A percentile compares a stretch with the other conserved stretches of the same genome.
These are phyloP conservation scores for Serripes groenlandicus DNA, from an alignment of 2,888 invertebrate genomes.

Conservation along the genomic window DNA sequence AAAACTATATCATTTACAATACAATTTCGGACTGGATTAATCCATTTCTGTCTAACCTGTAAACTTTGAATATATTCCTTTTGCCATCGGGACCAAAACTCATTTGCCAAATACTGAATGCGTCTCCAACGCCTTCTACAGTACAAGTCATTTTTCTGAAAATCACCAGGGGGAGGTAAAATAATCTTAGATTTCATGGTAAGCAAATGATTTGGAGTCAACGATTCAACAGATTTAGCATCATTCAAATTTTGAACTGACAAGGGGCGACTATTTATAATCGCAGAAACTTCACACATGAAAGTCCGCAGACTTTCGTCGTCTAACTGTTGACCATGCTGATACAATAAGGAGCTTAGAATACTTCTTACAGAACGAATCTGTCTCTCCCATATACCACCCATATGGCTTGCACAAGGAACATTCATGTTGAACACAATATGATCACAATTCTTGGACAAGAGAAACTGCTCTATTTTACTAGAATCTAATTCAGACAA, in stretches of 20 bases:
- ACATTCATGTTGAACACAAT: conserved; percentile 61
- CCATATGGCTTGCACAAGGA: conserved; percentile 71
- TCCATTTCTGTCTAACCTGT: conserved; percentile 31
- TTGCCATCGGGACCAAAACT: neutral
- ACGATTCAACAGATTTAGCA: conserved; percentile 42
- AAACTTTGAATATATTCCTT: conserved; percentile 41
- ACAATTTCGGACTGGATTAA: conserved; percentile 21
- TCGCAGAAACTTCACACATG: conserved; percentile 51
- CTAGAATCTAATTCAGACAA: too few relatives aligned
- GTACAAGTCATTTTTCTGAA: conserved; percentile 16
- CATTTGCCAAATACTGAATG: conserved; percentile 1
- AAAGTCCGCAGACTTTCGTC: conserved; percentile 60
- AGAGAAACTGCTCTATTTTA: too few relatives aligned
- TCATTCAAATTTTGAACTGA: conserved; percentile 54
- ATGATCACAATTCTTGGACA: too few relatives aligned
- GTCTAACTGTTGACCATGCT: conserved; percentile 47
- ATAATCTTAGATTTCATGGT: conserved; percentile 56
- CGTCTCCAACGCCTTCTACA: conserved; percentile 30
- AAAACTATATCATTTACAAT: conserved; percentile 53
- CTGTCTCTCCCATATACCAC: conserved; percentile 74
- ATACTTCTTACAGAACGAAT: conserved; percentile 68
- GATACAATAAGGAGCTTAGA: conserved; percentile 43
- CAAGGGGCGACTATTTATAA: conserved; percentile 67
- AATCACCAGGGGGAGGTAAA: conserved; percentile 20
- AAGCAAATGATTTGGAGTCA: conserved; percentile 67